phyloP scores from a whole-genome alignment of 2,797 vertebrate species.

The Aulostomus chinensis region DNA sequence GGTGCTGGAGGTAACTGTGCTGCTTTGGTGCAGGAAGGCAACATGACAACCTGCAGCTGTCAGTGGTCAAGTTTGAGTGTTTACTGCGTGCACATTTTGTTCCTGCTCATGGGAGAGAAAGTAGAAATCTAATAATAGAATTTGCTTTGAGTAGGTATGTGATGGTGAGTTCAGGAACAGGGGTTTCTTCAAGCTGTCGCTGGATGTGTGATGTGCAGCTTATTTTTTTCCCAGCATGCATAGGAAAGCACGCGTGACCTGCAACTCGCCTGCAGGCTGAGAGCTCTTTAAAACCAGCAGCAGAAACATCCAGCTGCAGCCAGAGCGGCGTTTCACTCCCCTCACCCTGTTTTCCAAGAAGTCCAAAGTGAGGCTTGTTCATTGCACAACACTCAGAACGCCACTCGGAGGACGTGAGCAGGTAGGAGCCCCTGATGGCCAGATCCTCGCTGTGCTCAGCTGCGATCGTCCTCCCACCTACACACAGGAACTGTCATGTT shows the following conservation, averaged over 20 bases:
- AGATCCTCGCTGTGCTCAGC: constrained; percentile 35
- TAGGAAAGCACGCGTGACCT: constrained; percentile 13
- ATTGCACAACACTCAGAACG: constrained; percentile 66
- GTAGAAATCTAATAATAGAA: constrained; percentile 69
- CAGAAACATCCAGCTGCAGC: constrained; percentile 34
- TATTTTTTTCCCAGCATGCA: neutral
- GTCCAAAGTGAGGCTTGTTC: constrained; percentile 59
- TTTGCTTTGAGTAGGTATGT: constrained; percentile 36
- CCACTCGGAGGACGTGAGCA: constrained; percentile 32
- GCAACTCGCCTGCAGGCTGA: constrained; percentile 12
- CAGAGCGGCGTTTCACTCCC: constrained; percentile 32
- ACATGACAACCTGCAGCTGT: constrained; percentile 52
- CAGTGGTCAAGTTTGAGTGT: constrained; percentile 23
- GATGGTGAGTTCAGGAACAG: constrained; percentile 44
- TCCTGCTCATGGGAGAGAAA: constrained; percentile 47
- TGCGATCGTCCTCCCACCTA: constrained; percentile 31
- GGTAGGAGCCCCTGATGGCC: constrained; percentile 43
- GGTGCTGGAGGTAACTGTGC: neutral
- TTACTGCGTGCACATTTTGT: constrained; percentile 46
- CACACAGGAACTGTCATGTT: constrained; percentile 33
- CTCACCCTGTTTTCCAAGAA: constrained; percentile 58
- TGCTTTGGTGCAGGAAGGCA: constrained; percentile 32
- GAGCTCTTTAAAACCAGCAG: constrained; percentile 2
- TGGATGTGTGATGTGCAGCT: constrained; percentile 26
- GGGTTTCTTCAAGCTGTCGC: constrained; percentile 20